Base-by-base conservation (phyloP, 2,888 invertebrate genomes). In the Athripsodes cinereus region DNA sequence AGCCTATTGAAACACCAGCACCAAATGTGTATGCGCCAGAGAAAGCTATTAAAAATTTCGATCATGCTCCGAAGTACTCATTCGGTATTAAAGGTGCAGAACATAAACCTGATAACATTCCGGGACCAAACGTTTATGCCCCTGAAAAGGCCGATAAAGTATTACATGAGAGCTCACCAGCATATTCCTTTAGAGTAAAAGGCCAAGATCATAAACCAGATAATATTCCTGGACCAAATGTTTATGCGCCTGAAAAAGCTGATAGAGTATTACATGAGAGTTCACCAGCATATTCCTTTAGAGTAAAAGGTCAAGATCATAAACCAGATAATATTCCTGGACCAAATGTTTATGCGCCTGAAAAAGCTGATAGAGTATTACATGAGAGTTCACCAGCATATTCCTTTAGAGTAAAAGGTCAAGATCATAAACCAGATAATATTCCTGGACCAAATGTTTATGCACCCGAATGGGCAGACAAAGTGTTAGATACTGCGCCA, bases 391-490 rank as follows among this genome's bases (percentile, higher is more conserved):
- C 83, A 50, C 86, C 86, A 22, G 81, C 81, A 65, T 86, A 77
- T 67, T 80, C 81, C 48, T 84, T 87, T 58, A 79, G 82, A 22
- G 31, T 44, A 8, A 61, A 81, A 71, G 79, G 81, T 2, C 73
- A 74, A 46, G 63, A 69, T 31, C 75, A 74, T 34, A 81, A 80
- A 68, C 76, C 77, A 62, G 73, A 69, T 51, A 76, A 81, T 51
- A 79, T 78, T 8, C 87, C 87, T 68, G 85, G 83, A 67, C 87
- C 86, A 18, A 83, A 84, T 57, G 78, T 81, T 48, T 87, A 87
- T 68, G 71, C 66, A 59, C 82, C 83, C 5, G 85, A 86, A 66
- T 86, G 74, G 80, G 82, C 77, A 62, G 81, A 81, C 51, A 83
- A 81, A 65, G 82, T 77, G 49, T 68, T 77, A 65, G 77, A 74